Evolutionary conservation across 2,797 vertebrate species (phyloP), one percentile per base, ranked within the genome.

Genomic region (Eremophila alpestris): DNA sequence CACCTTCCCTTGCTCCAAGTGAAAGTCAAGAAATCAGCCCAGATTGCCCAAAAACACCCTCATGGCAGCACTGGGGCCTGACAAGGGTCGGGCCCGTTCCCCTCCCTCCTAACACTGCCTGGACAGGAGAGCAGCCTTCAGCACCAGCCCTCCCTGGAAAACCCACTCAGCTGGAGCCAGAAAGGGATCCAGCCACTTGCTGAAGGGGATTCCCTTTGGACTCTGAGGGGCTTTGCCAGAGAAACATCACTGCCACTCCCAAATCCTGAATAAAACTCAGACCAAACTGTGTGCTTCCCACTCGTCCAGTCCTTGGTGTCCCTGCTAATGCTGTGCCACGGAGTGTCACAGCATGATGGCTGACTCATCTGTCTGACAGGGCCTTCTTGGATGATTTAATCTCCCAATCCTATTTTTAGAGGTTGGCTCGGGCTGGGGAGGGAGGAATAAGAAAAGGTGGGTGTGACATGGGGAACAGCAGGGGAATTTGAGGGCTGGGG

Each of bases 31-130:
- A 41, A 58, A 41, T 19, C 48, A 13, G 48, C 40, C 48, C 43
- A 26, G 36, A 22, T 51, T 70, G 76, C 56, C 73, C 59, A 55
- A 26, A 41, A 73, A n/a, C 63, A 34, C 64, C 30, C 38, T 51
- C 64, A 40, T 6, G 49, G 13, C 26, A 69, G 43, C 4, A 0
- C 5, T 4, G 68, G 24, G 59, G 23, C 3, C 4, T 65, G 48
- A 55, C 0, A 0, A 76, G 30, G 27, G 24, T 46, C 1, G 0
- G 48, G 30, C 16, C 38, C 0, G 0, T 40, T 90, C 43, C n/a
- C 14, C 6, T 58, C 48, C 52, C 54, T 73, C 46, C 27, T 18
- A 13, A 16, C 5, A 24, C 49, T 87, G 73, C 55, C n/a, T 32
- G 4, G 30, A 41, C 0, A 1, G 40, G 49, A 67, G 36, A 76